Percentiles rank a stretch among this genome's conserved stretches.
Conservation (phyloP, 2,888 invertebrate species). For the Empis livida region DNA sequence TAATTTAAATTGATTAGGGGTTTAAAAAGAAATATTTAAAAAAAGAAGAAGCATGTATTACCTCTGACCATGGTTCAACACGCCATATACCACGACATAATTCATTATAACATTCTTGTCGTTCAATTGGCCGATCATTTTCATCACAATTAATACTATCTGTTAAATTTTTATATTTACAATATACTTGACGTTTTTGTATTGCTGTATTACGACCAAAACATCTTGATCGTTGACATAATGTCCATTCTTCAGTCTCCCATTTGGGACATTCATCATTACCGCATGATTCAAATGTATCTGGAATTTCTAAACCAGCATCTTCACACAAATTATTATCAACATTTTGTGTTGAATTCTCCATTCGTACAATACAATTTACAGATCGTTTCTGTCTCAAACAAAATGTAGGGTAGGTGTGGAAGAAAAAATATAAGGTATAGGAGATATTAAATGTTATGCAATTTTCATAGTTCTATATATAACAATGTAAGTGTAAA, state of each 20-base stretch:
- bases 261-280: conserved; percentile 59
- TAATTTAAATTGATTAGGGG: conserved; percentile 7
- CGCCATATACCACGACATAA: conserved; percentile 86
- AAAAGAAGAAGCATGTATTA: too few species aligned
- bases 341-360: conserved; percentile 38
- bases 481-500: too few species aligned
- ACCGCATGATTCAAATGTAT: conserved; percentile 51
- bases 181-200: conserved; percentile 50
- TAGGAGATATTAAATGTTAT: too few species aligned
- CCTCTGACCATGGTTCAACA: conserved; percentile 87
- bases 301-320: conserved; percentile 51
- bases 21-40: conserved; percentile 2
- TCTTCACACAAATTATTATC: conserved; percentile 58
- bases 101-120: conserved; percentile 66
- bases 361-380: conserved; percentile 51
- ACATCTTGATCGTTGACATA: conserved; percentile 60
- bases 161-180: conserved; percentile 37
- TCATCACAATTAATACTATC: conserved; percentile 46
- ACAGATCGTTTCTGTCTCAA: conserved; percentile 56
- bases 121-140: conserved; percentile 57
- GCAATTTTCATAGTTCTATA: too few species aligned
- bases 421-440: background rate
- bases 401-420: too few species aligned
- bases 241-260: conserved; percentile 55
- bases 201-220: conserved; percentile 64